Base-by-base conservation (phyloP, 1,140 invertebrate genomes). In the Nixonia krombeini region DNA sequence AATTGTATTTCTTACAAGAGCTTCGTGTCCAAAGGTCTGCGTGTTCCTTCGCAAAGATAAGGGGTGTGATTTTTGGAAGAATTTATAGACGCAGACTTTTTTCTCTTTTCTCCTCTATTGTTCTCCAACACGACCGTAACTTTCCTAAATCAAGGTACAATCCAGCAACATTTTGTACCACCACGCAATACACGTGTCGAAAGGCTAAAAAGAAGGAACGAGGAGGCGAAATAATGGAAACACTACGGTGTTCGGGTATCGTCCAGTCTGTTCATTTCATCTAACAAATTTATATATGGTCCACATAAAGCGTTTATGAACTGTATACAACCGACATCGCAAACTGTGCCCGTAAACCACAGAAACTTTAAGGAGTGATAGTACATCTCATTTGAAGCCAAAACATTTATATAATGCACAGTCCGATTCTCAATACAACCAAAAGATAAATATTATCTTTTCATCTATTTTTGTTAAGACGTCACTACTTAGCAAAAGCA, bases 101-200 rank as follows among this genome's bases (percentile, higher is more conserved):
- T 35, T 10, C 44, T 47, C 40, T 37, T 17, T 17, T 35, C 40
- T 50, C 53, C 45, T 57, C 41, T 42, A 47, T 65, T 57, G 62
- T 57, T 44, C 23, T 25, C 17, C 29, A 52, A 51, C 50, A 38
- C 29, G 47, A 51, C 33, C 10, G 33, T 35, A 2, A 12, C 40
- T 64, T 64, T 52, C 38, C 37, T 64, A 64, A 64, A 64, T 64
- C 52, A 65, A 56, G 42, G 25, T 47, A n/a, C 49, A 64, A 64
- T 37, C 46, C 61, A 25, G 15, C 26, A 29, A 23, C 31, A 18
- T 38, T 50, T 25, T 29, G 33, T 45, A 15, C 18, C 25, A 10
- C 28, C 42, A 51, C 40, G 33, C 40, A 44, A 5, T 23, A 10
- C 21, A 40, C 37, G 37, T 37, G 35, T 37, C 15, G 35, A 16